Base-by-base conservation (phyloP, 2,888 invertebrate genomes). In the Germaria angustata region DNA sequence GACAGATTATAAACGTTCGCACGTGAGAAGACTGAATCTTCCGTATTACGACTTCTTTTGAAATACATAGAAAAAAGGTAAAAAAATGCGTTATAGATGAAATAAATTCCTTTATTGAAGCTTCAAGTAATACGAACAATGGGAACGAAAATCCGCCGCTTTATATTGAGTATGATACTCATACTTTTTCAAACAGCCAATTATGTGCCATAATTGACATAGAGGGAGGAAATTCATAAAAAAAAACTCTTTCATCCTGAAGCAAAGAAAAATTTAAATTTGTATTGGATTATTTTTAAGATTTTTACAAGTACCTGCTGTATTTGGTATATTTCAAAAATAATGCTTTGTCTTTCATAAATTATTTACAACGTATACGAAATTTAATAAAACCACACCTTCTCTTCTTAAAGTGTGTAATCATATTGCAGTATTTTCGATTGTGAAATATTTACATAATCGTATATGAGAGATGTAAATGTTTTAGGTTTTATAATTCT, bases 401-500 rank as follows among this genome's bases (percentile, higher is more conserved):
- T 32, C 8, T 7, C 15, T 32, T 55, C 3, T 32, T 9, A 15
- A 11, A 36, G 24, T 39, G 0, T 39, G 39, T 28, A 53, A 24
- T n/a, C 11, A 41, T 34, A 24, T n/a, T 66, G 76, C 49, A 65
- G 39, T 34, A 59, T 24, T 59, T 66, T 24, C 22, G 5, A 34
- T 34, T 22, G 3, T 49, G n/a, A 24, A 55, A 65, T 20, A 22
- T 39, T 5, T 68, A 66, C 39, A 41, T n/a, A n/a, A n/a, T n/a
- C n/a, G n/a, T n/a, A n/a, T n/a, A n/a, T n/a, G n/a, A n/a, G n/a
- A 39, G 63, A 51, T 59, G 59, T 68, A 76, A 76, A 49, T 68
- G 34, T 75, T 77, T 61, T 57, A 69, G 68, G 53, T n/a, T 24
- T n/a, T 63, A 55, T 72, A 79, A 79, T 79, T 72, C 72, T 72